Evolutionary conservation across 2,113 vertebrate genomes (phyloP).

Genomic region (Cryptomyrus ogoouensis): DNA sequence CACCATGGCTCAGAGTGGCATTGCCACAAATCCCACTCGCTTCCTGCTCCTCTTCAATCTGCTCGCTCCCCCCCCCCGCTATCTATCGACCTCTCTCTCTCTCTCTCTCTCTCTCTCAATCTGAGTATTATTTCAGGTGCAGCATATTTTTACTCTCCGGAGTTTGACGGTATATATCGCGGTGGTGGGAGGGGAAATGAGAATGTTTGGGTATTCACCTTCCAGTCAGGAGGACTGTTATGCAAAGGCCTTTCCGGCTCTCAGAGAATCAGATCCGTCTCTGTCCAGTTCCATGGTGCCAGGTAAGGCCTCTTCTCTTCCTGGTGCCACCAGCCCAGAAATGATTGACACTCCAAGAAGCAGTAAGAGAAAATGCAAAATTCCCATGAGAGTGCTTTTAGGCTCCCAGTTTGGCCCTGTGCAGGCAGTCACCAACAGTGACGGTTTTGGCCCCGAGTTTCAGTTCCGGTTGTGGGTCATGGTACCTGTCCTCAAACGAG

Average conservation of each 20-base stretch:
- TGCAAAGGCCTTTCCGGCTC: neutral
- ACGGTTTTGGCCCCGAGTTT: neutral
- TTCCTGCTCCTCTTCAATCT: conserved; percentile 12
- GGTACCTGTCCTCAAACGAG: neutral
- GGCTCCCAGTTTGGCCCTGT: conserved; percentile 20
- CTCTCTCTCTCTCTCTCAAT: neutral
- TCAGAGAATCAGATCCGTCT: neutral
- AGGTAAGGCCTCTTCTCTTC: neutral
- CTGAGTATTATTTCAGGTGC: neutral
- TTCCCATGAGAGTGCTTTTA: conserved; percentile 20
- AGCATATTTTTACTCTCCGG: neutral
- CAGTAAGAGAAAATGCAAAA: conserved; percentile 30
- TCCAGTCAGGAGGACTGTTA: neutral
- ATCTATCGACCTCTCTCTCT: neutral
- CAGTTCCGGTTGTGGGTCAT: neutral
- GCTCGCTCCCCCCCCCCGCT: neutral
- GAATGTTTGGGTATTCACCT: neutral
- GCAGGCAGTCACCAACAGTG: neutral
- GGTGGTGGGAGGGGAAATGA: neutral
- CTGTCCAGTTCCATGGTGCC: neutral
- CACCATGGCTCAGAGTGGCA: neutral
- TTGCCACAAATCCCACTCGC: conserved; percentile 14
- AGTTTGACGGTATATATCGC: neutral
- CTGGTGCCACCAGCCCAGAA: neutral
- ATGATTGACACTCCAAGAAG: conserved; percentile 34